These are phyloP conservation scores for Acanthiza pusilla DNA, from an alignment of 2,797 vertebrate species.

Conservation along the genomic window DNA sequence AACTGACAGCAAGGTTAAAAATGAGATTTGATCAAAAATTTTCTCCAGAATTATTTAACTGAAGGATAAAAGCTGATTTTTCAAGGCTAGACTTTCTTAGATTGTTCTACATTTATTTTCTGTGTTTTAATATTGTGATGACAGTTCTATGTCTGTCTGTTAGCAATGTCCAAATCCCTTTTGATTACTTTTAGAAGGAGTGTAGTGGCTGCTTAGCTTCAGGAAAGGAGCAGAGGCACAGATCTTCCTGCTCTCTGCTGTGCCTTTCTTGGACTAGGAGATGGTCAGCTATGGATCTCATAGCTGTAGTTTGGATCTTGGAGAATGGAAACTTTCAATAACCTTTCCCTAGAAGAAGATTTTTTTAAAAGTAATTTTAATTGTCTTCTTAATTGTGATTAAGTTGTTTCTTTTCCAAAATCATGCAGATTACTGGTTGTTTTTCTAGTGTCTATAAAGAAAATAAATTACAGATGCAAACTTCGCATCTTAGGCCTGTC, in stretches of 20 bases:
- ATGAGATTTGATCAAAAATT: neutral
- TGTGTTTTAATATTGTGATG: neutral
- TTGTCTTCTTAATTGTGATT: neutral
- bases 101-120: neutral
- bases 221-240: neutral
- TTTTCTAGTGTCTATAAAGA: neutral
- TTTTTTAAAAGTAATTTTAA: fast-evolving
- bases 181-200: neutral
- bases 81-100: neutral
- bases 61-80: neutral
- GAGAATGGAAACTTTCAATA: neutral
- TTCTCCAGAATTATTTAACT: neutral
- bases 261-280: neutral
- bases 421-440: neutral
- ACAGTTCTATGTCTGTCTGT: neutral
- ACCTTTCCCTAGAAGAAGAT: neutral
- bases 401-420: neutral
- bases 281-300: neutral
- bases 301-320: neutral
- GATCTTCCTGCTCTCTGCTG: neutral
- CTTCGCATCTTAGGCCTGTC: neutral
- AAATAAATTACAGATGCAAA: neutral
- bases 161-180: neutral
- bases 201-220: neutral
- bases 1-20: neutral